Base-by-base conservation (phyloP, 2,888 invertebrate species). In the Cataglyphis livida region DNA sequence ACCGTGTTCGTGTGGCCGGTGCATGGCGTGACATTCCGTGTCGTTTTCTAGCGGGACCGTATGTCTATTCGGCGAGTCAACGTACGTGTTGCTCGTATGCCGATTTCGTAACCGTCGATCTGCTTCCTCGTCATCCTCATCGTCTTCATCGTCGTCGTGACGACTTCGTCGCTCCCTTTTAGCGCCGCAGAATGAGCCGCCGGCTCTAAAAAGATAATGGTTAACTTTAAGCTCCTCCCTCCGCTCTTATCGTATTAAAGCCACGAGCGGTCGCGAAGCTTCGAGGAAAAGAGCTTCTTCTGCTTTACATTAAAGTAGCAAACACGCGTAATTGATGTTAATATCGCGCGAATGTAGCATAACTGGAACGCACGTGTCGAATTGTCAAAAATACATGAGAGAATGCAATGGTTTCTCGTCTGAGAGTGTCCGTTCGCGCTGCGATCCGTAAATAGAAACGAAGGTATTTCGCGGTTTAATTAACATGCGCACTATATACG, bases 71-170 rank as follows among this genome's bases (percentile, higher is more conserved):
- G 81, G 65, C 81, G 64, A 76, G 65, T 73, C 81, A 73, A 71
- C 73, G 81, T 83, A 83, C 71, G 71, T 82, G 79, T 21, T 68
- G 76, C n/a, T 51, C 51, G 76, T 81, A 79, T 18, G 48, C 64
- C 79, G 74, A 62, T 75, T 81, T 81, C 73, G 62, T 57, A 66
- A 82, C 57, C 65, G 76, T 44, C 54, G 82, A 82, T 65, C 41
- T 48, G n/a, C 41, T 66, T 76, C 64, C 74, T 64, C 48, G 74
- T 62, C 15, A 7, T 21, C 61, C 5, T 38, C 41, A n/a, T 44
- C 44, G 44, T 21, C 57, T 25, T 25, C 54, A 10, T 41, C 38
- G 61, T 25, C 54, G 28, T 41, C 38, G 44, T 32, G 28, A n/a
- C 48, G 74, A 35, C 66, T 18, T 35, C 28, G 59, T 35, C 28